Base-by-base conservation (phyloP, 2,797 vertebrate species). In the Falco biarmicus region DNA sequence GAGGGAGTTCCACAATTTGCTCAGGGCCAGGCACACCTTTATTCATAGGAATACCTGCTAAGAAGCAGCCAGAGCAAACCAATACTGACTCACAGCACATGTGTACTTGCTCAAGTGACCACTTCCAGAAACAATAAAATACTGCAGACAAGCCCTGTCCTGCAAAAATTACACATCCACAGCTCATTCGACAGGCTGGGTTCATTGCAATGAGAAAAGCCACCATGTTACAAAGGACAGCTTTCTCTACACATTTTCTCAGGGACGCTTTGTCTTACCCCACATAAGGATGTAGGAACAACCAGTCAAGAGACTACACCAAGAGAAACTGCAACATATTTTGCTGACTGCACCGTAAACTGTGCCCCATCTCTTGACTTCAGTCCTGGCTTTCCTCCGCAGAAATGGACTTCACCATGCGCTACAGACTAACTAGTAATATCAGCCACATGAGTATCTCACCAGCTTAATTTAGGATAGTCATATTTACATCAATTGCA, bases 1-100 rank as follows among this genome's bases (percentile, higher is more conserved):
- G 1, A 37, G 94, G 94, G 96, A 97, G 95, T 96, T 97, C 96
- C 97, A 96, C 94, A 94, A 94, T 94, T 96, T 92, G 89, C 95
- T 95, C 41, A 84, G 66, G 85, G 93, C 92, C 91, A 97, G 91
- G 68, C 93, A 94, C 93, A 74, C 91, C 87, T 95, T 95, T 86
- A 74, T 86, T 93, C 87, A 54, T 57, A 93, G 76, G 95, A 97
- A 97, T 95, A 86, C 90, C 69, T 70, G 21, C 21, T 79, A 90
- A 94, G 91, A 93, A 88, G 21, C 89, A 96, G 90, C 84, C 25
- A 88, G 86, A 95, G 84, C 79, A 94, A 93, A 75, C 84, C 81
- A 82, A 75, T 92, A 85, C 66, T 73, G 57, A 94, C 73, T 95
- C 94, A 96, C 17, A 82, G 32, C 76, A 89, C 77, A 79, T 26